phyloP scores from a whole-genome alignment of 2,113 vertebrate genomes.

The Heteronetta atricapilla region DNA sequence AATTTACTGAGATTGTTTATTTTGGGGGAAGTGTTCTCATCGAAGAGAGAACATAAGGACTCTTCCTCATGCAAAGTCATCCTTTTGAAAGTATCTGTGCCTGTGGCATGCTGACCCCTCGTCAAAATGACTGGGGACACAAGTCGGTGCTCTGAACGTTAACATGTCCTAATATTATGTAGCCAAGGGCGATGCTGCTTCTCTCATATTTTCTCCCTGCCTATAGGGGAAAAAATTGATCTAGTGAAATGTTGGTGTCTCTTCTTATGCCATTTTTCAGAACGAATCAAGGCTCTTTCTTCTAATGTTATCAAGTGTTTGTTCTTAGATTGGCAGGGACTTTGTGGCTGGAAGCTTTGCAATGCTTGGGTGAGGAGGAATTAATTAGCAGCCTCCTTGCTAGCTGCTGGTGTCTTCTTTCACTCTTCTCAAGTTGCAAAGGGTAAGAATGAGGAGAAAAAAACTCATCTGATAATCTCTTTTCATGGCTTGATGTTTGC shows the following conservation, averaged over 20 bases:
- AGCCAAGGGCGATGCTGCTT: not conserved
- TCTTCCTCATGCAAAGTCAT: not conserved
- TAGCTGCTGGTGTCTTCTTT: constrained; percentile 23
- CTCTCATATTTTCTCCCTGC: not conserved
- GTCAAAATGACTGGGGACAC: fast-evolving
- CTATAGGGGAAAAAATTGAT: not conserved
- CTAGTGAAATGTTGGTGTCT: not conserved
- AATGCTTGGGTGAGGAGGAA: not conserved
- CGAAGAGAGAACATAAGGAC: not conserved
- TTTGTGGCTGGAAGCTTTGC: not conserved
- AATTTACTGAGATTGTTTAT: not conserved
- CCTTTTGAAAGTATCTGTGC: not conserved
- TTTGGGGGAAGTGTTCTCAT: not conserved
- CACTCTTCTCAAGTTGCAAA: constrained; percentile 26
- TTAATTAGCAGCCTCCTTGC: constrained; percentile 30
- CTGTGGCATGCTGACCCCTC: not conserved
- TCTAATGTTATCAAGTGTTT: not conserved
- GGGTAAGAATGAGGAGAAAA: not conserved
- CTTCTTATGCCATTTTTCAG: not conserved
- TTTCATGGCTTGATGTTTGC: not conserved
- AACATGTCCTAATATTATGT: not conserved
- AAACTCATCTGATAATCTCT: not conserved
- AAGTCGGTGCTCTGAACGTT: not conserved
- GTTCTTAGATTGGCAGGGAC: not conserved
- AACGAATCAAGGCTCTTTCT: not conserved